Base-by-base conservation (phyloP, 1,140 invertebrate genomes). In the Drosophila bifasciata region DNA sequence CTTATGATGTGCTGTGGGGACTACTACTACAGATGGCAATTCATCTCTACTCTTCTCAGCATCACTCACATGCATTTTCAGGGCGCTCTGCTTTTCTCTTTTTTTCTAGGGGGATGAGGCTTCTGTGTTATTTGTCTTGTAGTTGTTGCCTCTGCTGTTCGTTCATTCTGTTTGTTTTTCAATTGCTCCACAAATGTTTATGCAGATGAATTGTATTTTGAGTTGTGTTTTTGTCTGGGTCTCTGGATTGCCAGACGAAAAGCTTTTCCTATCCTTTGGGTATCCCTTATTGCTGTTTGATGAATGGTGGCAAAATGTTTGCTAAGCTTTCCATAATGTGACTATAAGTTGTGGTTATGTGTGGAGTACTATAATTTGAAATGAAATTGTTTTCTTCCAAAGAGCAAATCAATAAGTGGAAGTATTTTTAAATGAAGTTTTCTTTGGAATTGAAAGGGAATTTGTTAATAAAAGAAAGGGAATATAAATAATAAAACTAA, bases 171-270 rank as follows among this genome's bases (percentile, higher is more conserved):
- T 85, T 85, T 80, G 76, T 70, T 74, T 78, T 86, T 86, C 77
- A 86, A 86, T 86, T 77, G 81, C 81, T 85, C 46, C 80, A 80
- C 76, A 85, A 86, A 86, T 86, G 81, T 86, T 86, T 86, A 86
- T 86, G 81, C 81, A 86, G 81, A 81, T 86, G 83, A 81, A 86
- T 86, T 86, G 83, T 86, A 69, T 86, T 86, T 88, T 79, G 77
- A 81, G 70, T 78, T 88, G 74, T 68, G 69, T 86, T 75, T 81
- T 76, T 52, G 77, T 81, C 83, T 80, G 61, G 28, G 32, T 1
- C 32, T 36, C 50, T 53, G 51, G 55, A 36, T 36, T 36, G 32
- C 32, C 32, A 36, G 51, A 60, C 48, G 57, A 16, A 23, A 32
- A 15, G 57, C 53, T n/a, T n/a, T n/a, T n/a, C 43, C 25, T 46